These are phyloP conservation scores for Benthosema pterotum DNA, from an alignment of 2,797 vertebrate species.

Conservation along the genomic window DNA sequence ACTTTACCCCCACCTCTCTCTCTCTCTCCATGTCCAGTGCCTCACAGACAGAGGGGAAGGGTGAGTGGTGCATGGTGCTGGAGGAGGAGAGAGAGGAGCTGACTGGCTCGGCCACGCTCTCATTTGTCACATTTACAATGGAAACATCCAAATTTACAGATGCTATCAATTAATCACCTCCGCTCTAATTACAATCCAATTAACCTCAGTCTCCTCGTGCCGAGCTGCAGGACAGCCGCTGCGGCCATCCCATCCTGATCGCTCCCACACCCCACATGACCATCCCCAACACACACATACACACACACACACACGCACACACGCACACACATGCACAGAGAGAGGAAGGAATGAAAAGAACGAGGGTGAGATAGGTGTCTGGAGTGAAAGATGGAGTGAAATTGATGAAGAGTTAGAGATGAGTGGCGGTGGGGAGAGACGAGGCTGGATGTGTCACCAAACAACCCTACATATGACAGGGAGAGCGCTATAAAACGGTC, in stretches of 20 bases:
- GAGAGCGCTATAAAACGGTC: no score
- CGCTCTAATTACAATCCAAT: slow-evolving; percentile 85
- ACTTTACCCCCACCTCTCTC: neutral
- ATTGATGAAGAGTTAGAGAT: no score
- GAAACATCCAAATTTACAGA: slow-evolving; percentile 84
- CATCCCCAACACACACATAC: no score
- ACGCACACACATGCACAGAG: slow-evolving; percentile 63
- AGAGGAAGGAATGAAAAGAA: neutral
- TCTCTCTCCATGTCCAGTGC: slow-evolving; percentile 33
- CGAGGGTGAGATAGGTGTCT: neutral
- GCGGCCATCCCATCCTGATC: slow-evolving; percentile 10
- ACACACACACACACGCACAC: neutral
- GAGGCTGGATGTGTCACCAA: no score
- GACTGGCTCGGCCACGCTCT: slow-evolving; percentile 48
- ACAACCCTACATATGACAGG: no score
- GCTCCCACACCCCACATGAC: slow-evolving; percentile 37
- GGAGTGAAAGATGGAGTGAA: no score
- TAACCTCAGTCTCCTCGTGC: slow-evolving; percentile 79
- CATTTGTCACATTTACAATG: slow-evolving; percentile 84
- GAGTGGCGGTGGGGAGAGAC: no score
- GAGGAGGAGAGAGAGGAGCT: neutral
- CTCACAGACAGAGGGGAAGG: slow-evolving; percentile 14
- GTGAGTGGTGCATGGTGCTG: no score
- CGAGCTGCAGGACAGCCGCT: slow-evolving; percentile 69
- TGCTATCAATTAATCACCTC: slow-evolving; percentile 85